These are phyloP conservation scores for Sarcophilus harrisii DNA, from an alignment of 2,797 vertebrate species.

Conservation along the genomic window DNA sequence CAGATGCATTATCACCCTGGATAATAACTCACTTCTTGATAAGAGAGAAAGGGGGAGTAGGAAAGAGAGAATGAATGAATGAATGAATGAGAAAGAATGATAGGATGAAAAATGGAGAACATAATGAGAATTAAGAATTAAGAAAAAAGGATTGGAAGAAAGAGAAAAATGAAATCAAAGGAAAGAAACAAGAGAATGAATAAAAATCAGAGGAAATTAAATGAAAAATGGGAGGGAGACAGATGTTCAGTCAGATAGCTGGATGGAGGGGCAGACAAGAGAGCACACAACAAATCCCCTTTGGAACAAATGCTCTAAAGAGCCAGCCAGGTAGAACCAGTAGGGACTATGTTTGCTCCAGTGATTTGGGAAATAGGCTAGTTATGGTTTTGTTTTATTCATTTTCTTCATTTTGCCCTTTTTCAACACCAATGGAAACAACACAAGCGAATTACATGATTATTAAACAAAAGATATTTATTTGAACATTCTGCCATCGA, in stretches of 20 bases:
- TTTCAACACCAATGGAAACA: conserved; percentile 80
- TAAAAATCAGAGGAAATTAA: neutral
- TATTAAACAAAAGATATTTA: conserved; percentile 85
- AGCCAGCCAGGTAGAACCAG: neutral
- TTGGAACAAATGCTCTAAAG: neutral
- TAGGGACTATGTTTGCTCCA: conserved; percentile 70
- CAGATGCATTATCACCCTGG: conserved; percentile 75
- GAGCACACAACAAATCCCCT: conserved; percentile 39
- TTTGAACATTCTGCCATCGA: conserved; percentile 79
- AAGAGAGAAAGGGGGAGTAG: conserved; percentile 72
- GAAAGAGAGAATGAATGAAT: conserved; percentile 7
- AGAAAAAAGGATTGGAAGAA: conserved; percentile 45
- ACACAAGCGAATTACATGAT: conserved; percentile 84
- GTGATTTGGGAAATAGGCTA: conserved; percentile 46
- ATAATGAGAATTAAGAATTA: neutral
- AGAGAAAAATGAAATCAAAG: conserved; percentile 34
- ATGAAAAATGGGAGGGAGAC: neutral
- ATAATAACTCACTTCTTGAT: conserved; percentile 80
- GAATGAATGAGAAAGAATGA: conserved; percentile 72
- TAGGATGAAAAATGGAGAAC: conserved; percentile 27
- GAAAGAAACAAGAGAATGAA: neutral
- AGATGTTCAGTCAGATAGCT: conserved; percentile 8
- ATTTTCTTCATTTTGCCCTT: conserved; percentile 78
- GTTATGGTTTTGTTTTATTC: conserved; percentile 80
- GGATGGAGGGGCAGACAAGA: conserved; percentile 15